These are phyloP conservation scores for Esperia sulphurella DNA, from an alignment of 2,888 invertebrate genomes.

Conservation along the genomic window DNA sequence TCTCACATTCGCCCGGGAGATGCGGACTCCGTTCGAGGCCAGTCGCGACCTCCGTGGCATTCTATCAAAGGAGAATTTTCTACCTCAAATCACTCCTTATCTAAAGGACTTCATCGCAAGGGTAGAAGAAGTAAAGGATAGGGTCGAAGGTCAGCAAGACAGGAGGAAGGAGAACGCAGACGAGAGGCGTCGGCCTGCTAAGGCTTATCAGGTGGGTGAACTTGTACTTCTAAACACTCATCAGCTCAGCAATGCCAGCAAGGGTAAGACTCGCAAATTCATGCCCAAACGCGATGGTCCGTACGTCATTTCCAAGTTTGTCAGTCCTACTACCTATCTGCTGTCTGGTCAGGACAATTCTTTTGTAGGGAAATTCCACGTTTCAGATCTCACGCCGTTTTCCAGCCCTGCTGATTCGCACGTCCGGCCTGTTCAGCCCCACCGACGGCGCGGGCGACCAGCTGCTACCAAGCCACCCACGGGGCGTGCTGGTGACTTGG, in stretches of 20 bases:
- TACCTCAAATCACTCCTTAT: conserved; percentile 18
- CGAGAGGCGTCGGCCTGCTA: neutral
- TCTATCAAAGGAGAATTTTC: conserved; percentile 14
- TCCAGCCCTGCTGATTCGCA: no score
- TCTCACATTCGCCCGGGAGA: conserved; percentile 27
- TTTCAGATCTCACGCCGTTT: no score
- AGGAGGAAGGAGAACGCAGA: neutral
- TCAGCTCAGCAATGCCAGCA: conserved; percentile 6
- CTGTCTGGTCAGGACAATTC: no score
- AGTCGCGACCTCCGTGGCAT: conserved; percentile 11
- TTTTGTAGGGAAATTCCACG: no score
- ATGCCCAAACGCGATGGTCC: no score
- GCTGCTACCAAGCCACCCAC: no score
- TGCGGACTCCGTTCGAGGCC: conserved; percentile 19
- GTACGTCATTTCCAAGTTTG: no score
- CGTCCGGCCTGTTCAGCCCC: no score
- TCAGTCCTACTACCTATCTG: no score
- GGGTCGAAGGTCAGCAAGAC: conserved; percentile 2
- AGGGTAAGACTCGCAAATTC: conserved; percentile 4
- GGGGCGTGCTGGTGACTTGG: no score
- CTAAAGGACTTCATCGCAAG: neutral
- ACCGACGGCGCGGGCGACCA: no score
- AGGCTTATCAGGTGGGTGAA: conserved; percentile 2
- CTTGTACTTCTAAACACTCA: conserved; percentile 6
- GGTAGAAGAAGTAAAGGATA: neutral